Evolutionary conservation across 2,113 vertebrate genomes (phyloP), one percentile per base, ranked within the genome.

Genomic region (Alligator sinensis): DNA sequence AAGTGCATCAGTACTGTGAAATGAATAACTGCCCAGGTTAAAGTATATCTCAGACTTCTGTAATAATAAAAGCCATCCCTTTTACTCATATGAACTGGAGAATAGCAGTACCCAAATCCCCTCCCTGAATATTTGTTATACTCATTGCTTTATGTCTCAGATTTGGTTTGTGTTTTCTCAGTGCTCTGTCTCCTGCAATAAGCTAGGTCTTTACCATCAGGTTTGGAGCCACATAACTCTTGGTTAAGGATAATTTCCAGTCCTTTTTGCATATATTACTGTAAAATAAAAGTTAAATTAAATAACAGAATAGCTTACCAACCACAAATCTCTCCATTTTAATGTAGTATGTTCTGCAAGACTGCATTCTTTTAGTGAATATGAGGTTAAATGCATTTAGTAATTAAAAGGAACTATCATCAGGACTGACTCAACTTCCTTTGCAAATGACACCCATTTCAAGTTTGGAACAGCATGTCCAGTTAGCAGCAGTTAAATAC

Each of bases 41-140:
- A 10, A 47, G 16, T 34, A 60, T 47, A 4, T 1, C 2, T 80
- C 0, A 0, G 60, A 25, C 6, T 62, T 75, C 61, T 88, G 61
- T 55, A 84, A 3, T 62, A 34, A 30, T n/a, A n/a, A 80, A 80
- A 60, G 15, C 83, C 80, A 80, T 22, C 70, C 11, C 70, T 74
- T 74, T 6, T 74, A 74, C 47, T 6, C 34, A 74, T 47, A 38
- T 34, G 70, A 74, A 74, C 47, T 74, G 24, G 34, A 47, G 34
- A 30, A 38, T 74, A 19, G 15, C 47, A 74, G 47, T 66, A 24
- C 21, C 6, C 10, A 77, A 34, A 25, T 25, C 38, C 60, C 4
- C 38, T 55, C 54, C 24, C 74, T 82, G 61, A 75, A 6, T 11
- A 76, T 57, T 30, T 1, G 0, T n/a, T 16, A 9, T 1, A 14